Evolutionary conservation across 2,888 invertebrate species (phyloP).

Genomic region (Eupeodes latifasciatus): DNA sequence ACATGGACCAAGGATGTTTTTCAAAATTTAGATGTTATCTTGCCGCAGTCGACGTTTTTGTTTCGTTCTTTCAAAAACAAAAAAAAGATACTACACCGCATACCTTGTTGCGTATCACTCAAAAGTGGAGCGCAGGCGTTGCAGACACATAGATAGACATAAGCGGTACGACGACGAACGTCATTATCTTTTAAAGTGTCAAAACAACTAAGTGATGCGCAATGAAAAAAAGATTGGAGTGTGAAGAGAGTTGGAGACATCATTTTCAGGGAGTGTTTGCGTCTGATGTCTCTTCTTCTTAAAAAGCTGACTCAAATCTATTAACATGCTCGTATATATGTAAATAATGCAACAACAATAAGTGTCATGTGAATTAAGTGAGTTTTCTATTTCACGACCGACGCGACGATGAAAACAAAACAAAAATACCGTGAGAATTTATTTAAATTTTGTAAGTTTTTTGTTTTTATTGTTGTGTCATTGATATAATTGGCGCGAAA

Average conservation of each 20-base stretch:
- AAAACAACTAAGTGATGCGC: conserved; percentile 4
- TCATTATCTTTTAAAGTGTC: conserved; percentile 35
- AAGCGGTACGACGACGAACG: conserved; percentile 11
- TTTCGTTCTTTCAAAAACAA: not conserved
- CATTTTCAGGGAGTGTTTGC: not conserved
- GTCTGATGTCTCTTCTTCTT: too few species aligned
- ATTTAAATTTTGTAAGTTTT: conserved; percentile 57
- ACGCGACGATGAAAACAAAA: not conserved
- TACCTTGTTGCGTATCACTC: conserved; percentile 55
- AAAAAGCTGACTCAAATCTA: not conserved
- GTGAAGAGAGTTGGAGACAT: conserved; percentile 1
- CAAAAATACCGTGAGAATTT: conserved; percentile 68
- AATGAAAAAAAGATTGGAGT: conserved; percentile 6
- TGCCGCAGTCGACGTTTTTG: not conserved
- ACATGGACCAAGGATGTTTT: conserved; percentile 65
- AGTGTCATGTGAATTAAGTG: conserved; percentile 45
- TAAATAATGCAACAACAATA: conserved; percentile 33
- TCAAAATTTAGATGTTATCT: conserved; percentile 60
- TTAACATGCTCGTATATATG: conserved; percentile 36
- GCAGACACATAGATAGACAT: not conserved
- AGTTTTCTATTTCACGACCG: conserved; percentile 10
- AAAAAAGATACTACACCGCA: not conserved
- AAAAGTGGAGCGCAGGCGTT: conserved; percentile 7
- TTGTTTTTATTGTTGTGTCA: conserved; percentile 35
- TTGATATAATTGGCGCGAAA: conserved; percentile 72